These are phyloP conservation scores for Dromas ardeola DNA, from an alignment of 2,113 vertebrate genomes.

Conservation along the genomic window DNA sequence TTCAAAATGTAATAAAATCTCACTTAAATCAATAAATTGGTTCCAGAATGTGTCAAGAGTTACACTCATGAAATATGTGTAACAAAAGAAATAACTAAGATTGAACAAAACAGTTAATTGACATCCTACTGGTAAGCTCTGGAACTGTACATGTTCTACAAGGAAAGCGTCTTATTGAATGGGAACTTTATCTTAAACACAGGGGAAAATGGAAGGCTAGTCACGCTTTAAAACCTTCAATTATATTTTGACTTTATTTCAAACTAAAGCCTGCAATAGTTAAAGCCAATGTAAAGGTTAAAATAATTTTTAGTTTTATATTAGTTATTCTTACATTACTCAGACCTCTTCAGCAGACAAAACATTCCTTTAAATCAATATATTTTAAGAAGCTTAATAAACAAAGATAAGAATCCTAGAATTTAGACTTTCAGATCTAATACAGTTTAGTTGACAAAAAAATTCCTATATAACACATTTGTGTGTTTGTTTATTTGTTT, in stretches of 20 bases:
- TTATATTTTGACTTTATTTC: not conserved
- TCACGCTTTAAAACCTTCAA: not conserved
- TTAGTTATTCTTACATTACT: not conserved
- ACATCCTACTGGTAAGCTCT: not conserved
- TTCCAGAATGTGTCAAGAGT: not conserved
- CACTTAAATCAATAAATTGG: not conserved
- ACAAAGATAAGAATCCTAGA: not conserved
- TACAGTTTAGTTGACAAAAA: not conserved
- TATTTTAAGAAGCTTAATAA: not conserved
- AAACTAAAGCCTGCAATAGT: not conserved
- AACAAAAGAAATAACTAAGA: not conserved
- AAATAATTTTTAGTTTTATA: not conserved
- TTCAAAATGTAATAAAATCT: not conserved
- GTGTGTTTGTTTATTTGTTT: not conserved
- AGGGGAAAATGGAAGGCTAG: not conserved
- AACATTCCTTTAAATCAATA: not conserved
- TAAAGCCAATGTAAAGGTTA: not conserved
- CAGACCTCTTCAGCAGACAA: not conserved
- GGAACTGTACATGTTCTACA: not conserved
- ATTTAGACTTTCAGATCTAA: not conserved
- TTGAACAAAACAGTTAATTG: not conserved
- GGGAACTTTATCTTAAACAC: not conserved
- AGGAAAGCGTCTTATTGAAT: not conserved
- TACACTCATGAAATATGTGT: accelerated
- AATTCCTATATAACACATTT: not conserved